Conservation (phyloP, 2,113 vertebrate genomes). For the Cochlearius cochlearius region DNA sequence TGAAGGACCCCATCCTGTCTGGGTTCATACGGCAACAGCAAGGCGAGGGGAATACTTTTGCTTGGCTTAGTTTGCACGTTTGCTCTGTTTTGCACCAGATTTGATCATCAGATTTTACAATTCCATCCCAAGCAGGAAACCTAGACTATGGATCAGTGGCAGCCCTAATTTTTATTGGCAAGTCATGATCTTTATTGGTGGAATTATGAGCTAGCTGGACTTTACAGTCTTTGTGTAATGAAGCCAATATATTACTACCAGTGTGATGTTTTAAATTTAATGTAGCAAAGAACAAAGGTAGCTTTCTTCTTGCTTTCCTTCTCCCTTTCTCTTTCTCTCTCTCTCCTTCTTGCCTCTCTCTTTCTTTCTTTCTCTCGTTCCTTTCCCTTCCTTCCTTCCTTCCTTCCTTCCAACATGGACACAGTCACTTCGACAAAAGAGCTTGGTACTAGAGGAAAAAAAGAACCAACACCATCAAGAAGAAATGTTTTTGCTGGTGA, state of each 20-base stretch:
- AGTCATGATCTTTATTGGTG: conserved; percentile 23
- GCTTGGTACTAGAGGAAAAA: neutral
- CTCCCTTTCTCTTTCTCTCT: too few relatives aligned
- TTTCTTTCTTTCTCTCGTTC: neutral
- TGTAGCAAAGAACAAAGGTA: neutral
- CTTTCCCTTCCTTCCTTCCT: too few relatives aligned
- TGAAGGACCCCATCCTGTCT: neutral
- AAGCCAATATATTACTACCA: neutral
- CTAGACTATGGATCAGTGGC: conserved; percentile 13
- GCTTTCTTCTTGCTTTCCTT: neutral
- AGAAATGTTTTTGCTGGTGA: neutral
- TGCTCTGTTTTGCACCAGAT: neutral
- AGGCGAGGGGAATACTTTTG: neutral
- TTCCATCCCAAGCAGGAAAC: conserved; percentile 1
- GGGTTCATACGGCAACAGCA: neutral
- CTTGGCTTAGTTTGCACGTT: neutral
- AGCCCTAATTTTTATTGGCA: conserved; percentile 46
- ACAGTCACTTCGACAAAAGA: neutral
- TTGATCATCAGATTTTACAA: neutral
- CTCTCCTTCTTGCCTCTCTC: too few relatives aligned
- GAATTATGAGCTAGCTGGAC: conserved; percentile 22
- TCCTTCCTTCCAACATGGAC: neutral
- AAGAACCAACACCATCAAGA: neutral
- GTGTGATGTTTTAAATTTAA: neutral
- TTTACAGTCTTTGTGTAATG: neutral